Evolutionary conservation across 2,888 invertebrate species (phyloP).

Genomic region (Oeneis ivallda): DNA sequence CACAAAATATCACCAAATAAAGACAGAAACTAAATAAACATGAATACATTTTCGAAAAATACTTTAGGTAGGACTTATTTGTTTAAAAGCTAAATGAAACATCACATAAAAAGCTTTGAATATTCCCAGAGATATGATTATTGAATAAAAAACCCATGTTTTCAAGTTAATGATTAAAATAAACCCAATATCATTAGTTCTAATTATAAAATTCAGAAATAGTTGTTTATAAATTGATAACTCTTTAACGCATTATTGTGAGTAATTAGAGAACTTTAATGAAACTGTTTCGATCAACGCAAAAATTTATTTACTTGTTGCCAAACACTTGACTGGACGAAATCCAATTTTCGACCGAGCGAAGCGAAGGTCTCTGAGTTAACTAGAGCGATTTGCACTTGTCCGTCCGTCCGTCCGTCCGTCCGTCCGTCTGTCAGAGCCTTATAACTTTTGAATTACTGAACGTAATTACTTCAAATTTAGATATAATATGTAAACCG

Average conservation of each 20-base stretch:
- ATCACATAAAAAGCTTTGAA: not conserved
- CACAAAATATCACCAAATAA: slow-evolving; percentile 44
- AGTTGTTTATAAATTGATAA: not conserved
- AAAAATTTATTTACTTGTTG: not conserved
- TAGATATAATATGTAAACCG: no score
- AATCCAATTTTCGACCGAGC: no score
- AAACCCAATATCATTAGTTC: not conserved
- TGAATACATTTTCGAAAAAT: slow-evolving; percentile 51
- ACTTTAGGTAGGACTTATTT: not conserved
- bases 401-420: no score
- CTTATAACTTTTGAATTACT: no score
- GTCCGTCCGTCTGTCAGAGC: no score
- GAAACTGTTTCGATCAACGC: not conserved
- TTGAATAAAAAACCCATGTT: slow-evolving; percentile 6
- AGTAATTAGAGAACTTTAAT: not conserved
- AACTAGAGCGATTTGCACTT: no score
- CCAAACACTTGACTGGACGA: no score
- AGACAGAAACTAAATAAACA: slow-evolving; percentile 49
- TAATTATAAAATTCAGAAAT: not conserved
- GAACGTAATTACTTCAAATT: no score
- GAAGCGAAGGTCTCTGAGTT: no score
- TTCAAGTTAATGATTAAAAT: not conserved
- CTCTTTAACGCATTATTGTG: no score
- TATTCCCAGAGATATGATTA: not conserved
- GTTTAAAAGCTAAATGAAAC: not conserved